Percentiles rank a stretch among this genome's conserved stretches.
Evolutionary conservation across 92 coral and sea anemone genomes (phyloP).

Genomic region (Palythoa caribaeorum): DNA sequence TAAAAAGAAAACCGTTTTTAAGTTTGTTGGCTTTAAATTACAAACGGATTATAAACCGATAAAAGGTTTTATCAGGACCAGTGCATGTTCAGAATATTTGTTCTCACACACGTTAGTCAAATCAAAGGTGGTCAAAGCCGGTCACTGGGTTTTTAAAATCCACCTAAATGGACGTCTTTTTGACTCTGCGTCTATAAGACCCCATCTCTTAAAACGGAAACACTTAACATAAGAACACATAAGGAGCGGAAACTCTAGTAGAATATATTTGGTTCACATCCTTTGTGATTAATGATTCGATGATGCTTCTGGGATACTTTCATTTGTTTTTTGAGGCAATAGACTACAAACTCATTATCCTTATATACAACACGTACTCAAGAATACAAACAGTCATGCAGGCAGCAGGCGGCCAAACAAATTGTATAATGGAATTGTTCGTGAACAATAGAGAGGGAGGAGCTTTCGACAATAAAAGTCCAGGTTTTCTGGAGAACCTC

Average conservation of each 20-base stretch:
- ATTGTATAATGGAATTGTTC: constrained; percentile 32
- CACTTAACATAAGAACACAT: background rate
- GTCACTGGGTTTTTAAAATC: background rate
- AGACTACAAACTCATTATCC: constrained; percentile 5
- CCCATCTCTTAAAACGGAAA: background rate
- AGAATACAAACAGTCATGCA: background rate
- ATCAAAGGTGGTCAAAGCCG: background rate
- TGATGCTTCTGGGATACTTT: background rate
- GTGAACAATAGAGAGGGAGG: constrained; percentile 30
- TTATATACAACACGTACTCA: background rate
- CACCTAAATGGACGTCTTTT: background rate
- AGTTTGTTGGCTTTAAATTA: background rate
- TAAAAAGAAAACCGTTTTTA: background rate
- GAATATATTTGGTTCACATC: background rate
- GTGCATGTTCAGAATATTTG: background rate
- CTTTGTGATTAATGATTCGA: background rate
- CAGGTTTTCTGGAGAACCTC: background rate
- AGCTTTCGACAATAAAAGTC: background rate
- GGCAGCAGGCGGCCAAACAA: background rate
- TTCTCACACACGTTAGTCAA: background rate
- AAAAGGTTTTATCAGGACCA: background rate
- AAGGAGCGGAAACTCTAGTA: background rate
- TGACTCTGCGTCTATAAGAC: background rate
- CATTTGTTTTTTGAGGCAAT: constrained; percentile 8
- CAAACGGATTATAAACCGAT: background rate